phyloP scores from a whole-genome alignment of 2,888 invertebrate genomes.

The Rhyacophila evoluta region DNA sequence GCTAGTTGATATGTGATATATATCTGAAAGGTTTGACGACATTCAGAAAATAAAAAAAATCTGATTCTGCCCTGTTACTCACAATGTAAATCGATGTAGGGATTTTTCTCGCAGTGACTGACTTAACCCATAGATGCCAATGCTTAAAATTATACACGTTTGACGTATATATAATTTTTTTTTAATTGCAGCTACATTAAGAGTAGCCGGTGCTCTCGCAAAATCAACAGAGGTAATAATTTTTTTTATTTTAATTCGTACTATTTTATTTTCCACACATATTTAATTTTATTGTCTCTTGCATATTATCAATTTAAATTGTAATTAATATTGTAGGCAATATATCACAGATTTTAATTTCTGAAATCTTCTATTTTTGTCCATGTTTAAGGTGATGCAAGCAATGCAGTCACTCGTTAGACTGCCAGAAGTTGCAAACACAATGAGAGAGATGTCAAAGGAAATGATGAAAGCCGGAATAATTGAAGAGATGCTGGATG shows the following conservation, averaged over 20 bases:
- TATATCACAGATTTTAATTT: no score
- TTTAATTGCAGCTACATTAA: constrained; percentile 80
- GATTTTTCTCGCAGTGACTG: no score
- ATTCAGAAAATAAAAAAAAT: no score
- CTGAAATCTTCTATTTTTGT: no score
- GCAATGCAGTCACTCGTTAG: constrained; percentile 94
- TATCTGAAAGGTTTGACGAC: no score
- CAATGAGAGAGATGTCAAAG: constrained; percentile 97
- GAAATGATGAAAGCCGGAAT: constrained; percentile 99
- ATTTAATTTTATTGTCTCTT: not conserved
- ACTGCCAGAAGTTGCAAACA: constrained; percentile 93
- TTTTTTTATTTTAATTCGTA: not conserved
- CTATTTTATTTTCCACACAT: not conserved
- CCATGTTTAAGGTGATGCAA: constrained; percentile 92
- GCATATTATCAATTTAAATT: not conserved
- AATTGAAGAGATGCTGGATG: constrained; percentile 99
- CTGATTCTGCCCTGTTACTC: no score
- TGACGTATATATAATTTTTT: constrained; percentile 51
- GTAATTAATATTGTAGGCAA: no score
- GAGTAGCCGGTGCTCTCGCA: constrained; percentile 92
- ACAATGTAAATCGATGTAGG: no score
- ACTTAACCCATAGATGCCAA: no score
- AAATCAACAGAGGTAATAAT: constrained; percentile 92
- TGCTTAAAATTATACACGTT: no score
- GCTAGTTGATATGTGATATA: no score